Conservation (phyloP, 2,888 invertebrate genomes). For the Pasiphila rectangulata region DNA sequence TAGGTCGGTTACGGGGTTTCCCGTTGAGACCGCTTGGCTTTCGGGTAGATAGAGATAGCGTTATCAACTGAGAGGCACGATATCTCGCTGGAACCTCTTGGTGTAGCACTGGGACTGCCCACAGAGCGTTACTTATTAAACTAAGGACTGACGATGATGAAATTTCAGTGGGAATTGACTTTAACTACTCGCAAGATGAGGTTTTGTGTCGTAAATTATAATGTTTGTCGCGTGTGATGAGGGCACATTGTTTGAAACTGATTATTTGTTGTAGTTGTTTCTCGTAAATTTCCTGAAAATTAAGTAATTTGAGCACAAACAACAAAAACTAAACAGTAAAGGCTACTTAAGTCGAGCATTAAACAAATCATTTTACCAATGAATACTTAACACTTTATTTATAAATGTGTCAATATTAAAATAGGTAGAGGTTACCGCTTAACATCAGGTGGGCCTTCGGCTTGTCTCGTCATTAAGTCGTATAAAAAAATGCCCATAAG, state of each 20-base stretch:
- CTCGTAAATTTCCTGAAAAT: too few relatives aligned
- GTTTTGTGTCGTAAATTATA: slow-evolving; percentile 70
- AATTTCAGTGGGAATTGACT: slow-evolving; percentile 80
- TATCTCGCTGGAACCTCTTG: slow-evolving; percentile 67
- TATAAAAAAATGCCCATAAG: too few relatives aligned
- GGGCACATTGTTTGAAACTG: slow-evolving; percentile 38
- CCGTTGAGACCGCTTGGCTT: slow-evolving; percentile 60
- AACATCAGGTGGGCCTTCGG: too few relatives aligned
- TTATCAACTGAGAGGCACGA: slow-evolving; percentile 60
- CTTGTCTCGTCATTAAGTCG: too few relatives aligned
- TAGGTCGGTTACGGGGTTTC: slow-evolving; percentile 54
- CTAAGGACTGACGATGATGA: slow-evolving; percentile 78
- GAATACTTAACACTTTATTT: too few relatives aligned
- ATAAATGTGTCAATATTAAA: too few relatives aligned
- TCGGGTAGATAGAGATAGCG: slow-evolving; percentile 63
- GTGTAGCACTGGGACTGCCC: slow-evolving; percentile 66
- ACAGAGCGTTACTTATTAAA: slow-evolving; percentile 74
- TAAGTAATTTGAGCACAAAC: too few relatives aligned
- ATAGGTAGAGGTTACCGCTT: too few relatives aligned
- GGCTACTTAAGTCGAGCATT: too few relatives aligned
- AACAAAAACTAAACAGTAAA: too few relatives aligned
- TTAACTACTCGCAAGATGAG: slow-evolving; percentile 69
- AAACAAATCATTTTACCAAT: too few relatives aligned
- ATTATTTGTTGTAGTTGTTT: too few relatives aligned
- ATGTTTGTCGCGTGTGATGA: slow-evolving; percentile 36